Conservation (phyloP, 2,113 vertebrate species). For the Herpetotheres cachinnans region DNA sequence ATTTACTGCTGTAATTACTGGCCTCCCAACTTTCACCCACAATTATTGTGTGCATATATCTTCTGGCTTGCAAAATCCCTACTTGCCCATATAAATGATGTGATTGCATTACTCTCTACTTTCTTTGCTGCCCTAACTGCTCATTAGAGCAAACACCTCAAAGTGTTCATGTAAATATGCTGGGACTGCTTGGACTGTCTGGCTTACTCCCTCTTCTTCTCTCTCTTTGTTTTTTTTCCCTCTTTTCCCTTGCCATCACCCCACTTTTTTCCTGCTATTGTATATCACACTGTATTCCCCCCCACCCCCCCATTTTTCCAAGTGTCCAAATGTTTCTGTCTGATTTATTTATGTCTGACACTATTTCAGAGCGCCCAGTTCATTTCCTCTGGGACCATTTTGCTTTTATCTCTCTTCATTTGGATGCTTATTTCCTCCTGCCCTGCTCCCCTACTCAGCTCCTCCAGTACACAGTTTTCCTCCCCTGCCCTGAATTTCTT, state of each 20-base stretch:
- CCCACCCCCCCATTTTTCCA: constrained; percentile 3
- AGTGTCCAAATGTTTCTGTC: constrained; percentile 3
- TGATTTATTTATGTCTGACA: constrained; percentile 46
- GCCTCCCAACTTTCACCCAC: constrained; percentile 42
- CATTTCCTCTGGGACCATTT: constrained; percentile 26
- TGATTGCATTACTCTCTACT: background rate
- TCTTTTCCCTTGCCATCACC: background rate
- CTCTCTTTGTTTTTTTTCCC: background rate
- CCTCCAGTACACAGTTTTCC: background rate
- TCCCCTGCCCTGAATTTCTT: background rate
- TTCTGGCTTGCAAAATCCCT: constrained; percentile 32
- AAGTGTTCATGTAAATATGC: background rate
- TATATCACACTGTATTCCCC: background rate
- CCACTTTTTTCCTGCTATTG: background rate
- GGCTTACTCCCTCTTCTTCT: background rate
- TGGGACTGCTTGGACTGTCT: background rate
- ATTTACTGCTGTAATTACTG: constrained; percentile 58
- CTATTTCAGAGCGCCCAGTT: constrained; percentile 18
- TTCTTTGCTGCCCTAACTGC: constrained; percentile 24
- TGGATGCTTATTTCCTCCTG: background rate
- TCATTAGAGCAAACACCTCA: constrained; percentile 48
- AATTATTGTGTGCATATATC: constrained; percentile 45
- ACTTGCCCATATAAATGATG: constrained; percentile 17
- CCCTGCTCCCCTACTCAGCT: background rate
- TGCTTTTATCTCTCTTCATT: constrained; percentile 25